Percentiles rank a stretch among this genome's conserved stretches.
These are phyloP conservation scores for Lasioglossum malachurum DNA, from an alignment of 2,888 invertebrate genomes.

Conservation along the genomic window DNA sequence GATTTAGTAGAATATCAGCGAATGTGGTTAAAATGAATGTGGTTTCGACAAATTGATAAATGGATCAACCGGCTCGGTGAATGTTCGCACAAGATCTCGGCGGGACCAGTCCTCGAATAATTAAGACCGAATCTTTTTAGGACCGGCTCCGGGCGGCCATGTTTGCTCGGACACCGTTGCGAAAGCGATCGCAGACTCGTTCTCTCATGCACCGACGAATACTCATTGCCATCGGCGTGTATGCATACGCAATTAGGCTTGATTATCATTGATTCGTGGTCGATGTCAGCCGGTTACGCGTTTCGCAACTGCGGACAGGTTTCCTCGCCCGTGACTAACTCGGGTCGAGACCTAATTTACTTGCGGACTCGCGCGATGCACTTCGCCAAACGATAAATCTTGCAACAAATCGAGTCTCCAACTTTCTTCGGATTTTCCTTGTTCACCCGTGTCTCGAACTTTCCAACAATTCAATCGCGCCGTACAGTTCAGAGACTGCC, in stretches of 20 bases:
- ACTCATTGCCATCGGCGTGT: constrained; percentile 40
- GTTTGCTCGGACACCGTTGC: constrained; percentile 21
- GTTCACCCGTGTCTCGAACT: neutral
- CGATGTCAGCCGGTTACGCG: constrained; percentile 20
- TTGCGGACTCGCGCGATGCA: neutral
- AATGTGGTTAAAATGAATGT: neutral
- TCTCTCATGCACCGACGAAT: constrained; percentile 22
- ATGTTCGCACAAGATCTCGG: neutral
- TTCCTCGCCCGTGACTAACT: neutral
- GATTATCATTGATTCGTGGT: constrained; percentile 45
- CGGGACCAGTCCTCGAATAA: neutral
- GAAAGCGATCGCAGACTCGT: constrained; percentile 38
- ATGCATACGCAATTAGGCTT: constrained; percentile 48
- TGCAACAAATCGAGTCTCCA: neutral
- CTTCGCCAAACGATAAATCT: neutral
- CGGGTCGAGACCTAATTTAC: neutral
- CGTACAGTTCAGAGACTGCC: neutral
- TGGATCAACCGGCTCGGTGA: neutral
- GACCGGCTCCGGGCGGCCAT: neutral
- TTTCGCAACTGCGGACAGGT: constrained; percentile 22
- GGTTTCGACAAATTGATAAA: neutral
- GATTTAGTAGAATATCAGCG: neutral
- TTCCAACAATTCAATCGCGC: neutral
- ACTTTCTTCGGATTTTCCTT: neutral
- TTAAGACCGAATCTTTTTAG: constrained; percentile 3